Evolutionary conservation across 2,888 invertebrate species (phyloP).

Genomic region (Platycheirus rosarum): DNA sequence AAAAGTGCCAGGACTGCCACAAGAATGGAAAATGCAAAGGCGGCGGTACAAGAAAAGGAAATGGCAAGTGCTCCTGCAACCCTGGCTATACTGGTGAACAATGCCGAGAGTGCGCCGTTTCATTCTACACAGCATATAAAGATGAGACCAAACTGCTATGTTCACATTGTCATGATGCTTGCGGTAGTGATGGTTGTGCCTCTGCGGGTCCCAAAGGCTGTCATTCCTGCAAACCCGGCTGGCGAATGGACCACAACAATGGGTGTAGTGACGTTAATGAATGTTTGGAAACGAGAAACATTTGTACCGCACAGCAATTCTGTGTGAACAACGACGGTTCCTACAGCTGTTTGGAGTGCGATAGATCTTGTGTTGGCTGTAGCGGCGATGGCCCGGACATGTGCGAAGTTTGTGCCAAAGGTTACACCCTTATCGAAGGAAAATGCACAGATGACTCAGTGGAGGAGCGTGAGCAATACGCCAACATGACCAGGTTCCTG

Average conservation of each 20-base stretch:
- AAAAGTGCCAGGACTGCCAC: slow-evolving; percentile 93
- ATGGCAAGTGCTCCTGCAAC: slow-evolving; percentile 94
- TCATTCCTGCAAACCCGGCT: slow-evolving; percentile 87
- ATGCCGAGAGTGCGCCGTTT: slow-evolving; percentile 91
- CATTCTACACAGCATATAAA: slow-evolving; percentile 88
- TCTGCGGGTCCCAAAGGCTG: slow-evolving; percentile 88
- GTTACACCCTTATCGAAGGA: slow-evolving; percentile 88
- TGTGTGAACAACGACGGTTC: slow-evolving; percentile 95
- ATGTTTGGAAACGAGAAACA: slow-evolving; percentile 85
- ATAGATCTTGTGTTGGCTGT: slow-evolving; percentile 92
- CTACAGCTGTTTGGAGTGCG: slow-evolving; percentile 90
- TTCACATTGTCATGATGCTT: slow-evolving; percentile 90
- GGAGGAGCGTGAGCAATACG: slow-evolving; percentile 84
- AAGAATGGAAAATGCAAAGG: slow-evolving; percentile 89
- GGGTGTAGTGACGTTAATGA: slow-evolving; percentile 95
- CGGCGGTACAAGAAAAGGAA: slow-evolving; percentile 95
- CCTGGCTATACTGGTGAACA: slow-evolving; percentile 89
- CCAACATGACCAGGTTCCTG: slow-evolving; percentile 88
- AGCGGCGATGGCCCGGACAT: slow-evolving; percentile 95
- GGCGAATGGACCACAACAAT: slow-evolving; percentile 87
- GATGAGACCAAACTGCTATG: slow-evolving; percentile 90
- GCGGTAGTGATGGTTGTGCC: slow-evolving; percentile 88
- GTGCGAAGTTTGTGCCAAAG: slow-evolving; percentile 91
- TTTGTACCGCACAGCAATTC: slow-evolving; percentile 88
- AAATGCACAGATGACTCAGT: slow-evolving; percentile 86